Percentiles rank a stretch among this genome's conserved stretches.
phyloP scores from a whole-genome alignment of 2,113 vertebrate genomes.

The Rissa tridactyla region DNA sequence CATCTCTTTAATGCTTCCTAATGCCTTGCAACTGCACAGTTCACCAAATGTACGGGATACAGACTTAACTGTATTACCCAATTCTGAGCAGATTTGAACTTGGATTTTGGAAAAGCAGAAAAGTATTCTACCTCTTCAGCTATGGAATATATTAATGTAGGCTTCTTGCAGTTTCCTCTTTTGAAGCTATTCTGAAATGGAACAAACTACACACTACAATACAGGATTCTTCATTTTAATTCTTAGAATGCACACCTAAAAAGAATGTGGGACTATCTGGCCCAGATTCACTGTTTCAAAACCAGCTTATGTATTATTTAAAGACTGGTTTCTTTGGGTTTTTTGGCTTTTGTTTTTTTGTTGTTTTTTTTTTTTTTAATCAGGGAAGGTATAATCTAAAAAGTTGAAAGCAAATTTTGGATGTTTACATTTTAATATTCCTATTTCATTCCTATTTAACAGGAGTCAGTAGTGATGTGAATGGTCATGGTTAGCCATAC shows the following conservation, averaged over 20 bases:
- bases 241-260: neutral
- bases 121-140: neutral
- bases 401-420: neutral
- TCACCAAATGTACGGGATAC: neutral
- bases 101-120: neutral
- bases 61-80: neutral
- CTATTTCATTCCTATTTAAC: neutral
- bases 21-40: neutral
- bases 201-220: neutral
- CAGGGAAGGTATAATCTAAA: neutral
- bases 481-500: neutral
- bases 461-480: neutral
- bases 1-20: neutral
- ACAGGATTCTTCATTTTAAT: neutral
- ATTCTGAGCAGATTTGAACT: neutral
- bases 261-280: neutral
- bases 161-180: neutral
- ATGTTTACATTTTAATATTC: neutral
- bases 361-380: no score
- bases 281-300: neutral
- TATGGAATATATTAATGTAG: neutral
- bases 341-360: accelerated
- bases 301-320: neutral
- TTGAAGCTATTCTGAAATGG: neutral
- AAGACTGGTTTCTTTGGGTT: accelerated